These are phyloP conservation scores for Cantharis rufa DNA, from an alignment of 2,888 invertebrate genomes.

Conservation along the genomic window DNA sequence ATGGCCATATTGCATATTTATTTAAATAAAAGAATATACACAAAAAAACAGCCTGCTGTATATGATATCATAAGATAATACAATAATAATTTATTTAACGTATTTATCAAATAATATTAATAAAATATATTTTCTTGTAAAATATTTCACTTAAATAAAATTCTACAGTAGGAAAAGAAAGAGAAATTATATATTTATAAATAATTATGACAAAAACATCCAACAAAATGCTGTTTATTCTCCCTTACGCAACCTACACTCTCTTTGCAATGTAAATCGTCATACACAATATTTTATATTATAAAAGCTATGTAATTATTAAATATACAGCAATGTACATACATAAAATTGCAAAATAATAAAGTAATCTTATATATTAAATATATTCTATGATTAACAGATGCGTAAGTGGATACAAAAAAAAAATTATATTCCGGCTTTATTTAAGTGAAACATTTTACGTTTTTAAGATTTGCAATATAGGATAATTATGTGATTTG, in stretches of 20 bases:
- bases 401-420: slow-evolving; percentile 16
- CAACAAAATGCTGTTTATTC: neutral
- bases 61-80: slow-evolving; percentile 39
- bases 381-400: slow-evolving; percentile 21
- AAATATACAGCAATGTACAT: slow-evolving; percentile 20
- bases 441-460: slow-evolving; percentile 35
- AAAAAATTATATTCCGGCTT: slow-evolving; percentile 6
- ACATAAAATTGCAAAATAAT: slow-evolving; percentile 23
- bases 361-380: slow-evolving; percentile 14
- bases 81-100: slow-evolving; percentile 36
- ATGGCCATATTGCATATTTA: slow-evolving; percentile 49
- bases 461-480: slow-evolving; percentile 27
- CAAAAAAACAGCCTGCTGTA: slow-evolving; percentile 46
- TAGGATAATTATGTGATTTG: slow-evolving; percentile 40
- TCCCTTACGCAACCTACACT: neutral
- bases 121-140: slow-evolving; percentile 36
- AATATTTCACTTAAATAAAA: slow-evolving; percentile 34
- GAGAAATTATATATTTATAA: neutral
- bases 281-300: slow-evolving; percentile 25
- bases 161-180: neutral
- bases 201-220: slow-evolving; percentile 8
- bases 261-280: slow-evolving; percentile 17
- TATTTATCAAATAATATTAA: slow-evolving; percentile 35
- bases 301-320: slow-evolving; percentile 27
- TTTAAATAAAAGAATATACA: slow-evolving; percentile 48